Conservation (phyloP, 2,797 vertebrate genomes). For the Alauda arvensis region DNA sequence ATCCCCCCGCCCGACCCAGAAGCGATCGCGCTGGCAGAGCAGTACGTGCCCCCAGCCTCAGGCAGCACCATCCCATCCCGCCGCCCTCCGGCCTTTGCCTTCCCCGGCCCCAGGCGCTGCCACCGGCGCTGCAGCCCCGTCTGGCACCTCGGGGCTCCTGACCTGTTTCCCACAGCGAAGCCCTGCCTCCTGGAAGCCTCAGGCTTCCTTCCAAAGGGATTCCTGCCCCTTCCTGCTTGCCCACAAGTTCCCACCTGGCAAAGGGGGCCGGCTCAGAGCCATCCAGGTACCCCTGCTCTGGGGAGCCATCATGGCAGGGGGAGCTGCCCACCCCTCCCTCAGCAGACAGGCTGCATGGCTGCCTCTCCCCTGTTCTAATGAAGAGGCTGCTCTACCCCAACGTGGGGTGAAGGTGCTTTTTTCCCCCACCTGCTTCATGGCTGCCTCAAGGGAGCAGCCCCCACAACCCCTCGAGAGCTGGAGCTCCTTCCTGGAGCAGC, state of each 20-base stretch:
- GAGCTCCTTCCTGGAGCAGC: neutral
- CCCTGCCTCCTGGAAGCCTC: neutral
- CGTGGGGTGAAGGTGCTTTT: neutral
- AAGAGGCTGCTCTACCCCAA: neutral
- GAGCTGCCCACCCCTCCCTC: neutral
- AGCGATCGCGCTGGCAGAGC: slow-evolving; percentile 77
- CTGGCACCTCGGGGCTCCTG: neutral
- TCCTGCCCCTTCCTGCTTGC: neutral
- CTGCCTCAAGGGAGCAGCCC: neutral
- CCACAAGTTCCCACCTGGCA: neutral
- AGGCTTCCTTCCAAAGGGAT: neutral
- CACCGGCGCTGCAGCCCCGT: neutral
- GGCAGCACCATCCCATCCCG: fast-evolving
- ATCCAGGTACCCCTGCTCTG: no score
- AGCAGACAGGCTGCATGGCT: neutral
- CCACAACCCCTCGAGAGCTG: neutral
- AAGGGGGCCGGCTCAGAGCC: neutral
- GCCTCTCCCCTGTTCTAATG: no score
- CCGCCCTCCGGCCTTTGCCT: neutral
- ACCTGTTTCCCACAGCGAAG: fast-evolving
- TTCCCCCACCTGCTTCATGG: neutral
- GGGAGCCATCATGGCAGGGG: fast-evolving
- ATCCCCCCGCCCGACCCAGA: slow-evolving; percentile 89
- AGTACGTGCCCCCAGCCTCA: slow-evolving; percentile 65
- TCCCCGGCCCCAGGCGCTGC: neutral